These are phyloP conservation scores for Pomatorhinus ruficollis DNA, from an alignment of 2,113 vertebrate species.

Conservation along the genomic window DNA sequence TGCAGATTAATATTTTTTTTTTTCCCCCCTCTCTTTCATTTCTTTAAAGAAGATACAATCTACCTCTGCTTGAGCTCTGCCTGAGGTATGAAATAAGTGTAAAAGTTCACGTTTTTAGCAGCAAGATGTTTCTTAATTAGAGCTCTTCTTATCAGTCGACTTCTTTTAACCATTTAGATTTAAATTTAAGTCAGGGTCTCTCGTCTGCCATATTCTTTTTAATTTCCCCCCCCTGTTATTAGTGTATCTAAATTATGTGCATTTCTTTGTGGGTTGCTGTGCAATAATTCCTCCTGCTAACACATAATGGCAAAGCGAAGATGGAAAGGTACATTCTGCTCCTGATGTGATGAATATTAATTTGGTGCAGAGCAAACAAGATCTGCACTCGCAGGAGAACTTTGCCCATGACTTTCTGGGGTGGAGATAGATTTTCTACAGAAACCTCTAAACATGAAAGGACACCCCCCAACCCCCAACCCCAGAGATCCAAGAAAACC, in stretches of 20 bases:
- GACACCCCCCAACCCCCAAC: neutral
- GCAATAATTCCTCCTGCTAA: neutral
- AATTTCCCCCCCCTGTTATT: neutral
- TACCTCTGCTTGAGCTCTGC: constrained; percentile 35
- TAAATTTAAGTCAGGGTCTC: neutral
- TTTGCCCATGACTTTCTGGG: neutral
- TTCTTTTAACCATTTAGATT: neutral
- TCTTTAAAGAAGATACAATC: constrained; percentile 6
- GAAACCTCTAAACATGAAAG: constrained; percentile 45
- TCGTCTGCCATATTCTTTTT: neutral
- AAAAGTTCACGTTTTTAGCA: neutral
- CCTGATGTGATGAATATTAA: neutral
- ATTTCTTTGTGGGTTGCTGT: neutral
- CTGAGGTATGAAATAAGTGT: constrained; percentile 2
- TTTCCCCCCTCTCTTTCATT: neutral
- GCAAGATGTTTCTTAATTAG: constrained; percentile 28
- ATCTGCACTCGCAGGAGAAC: neutral
- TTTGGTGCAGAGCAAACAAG: neutral
- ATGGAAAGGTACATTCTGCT: neutral
- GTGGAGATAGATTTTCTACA: constrained; percentile 6
- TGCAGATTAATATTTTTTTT: constrained; percentile 6
- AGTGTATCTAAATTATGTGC: neutral
- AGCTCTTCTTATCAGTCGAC: neutral
- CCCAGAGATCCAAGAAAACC: neutral
- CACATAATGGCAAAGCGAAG: neutral